Base-by-base conservation (phyloP, 1,140 invertebrate species). In the Bombus sibiricus region DNA sequence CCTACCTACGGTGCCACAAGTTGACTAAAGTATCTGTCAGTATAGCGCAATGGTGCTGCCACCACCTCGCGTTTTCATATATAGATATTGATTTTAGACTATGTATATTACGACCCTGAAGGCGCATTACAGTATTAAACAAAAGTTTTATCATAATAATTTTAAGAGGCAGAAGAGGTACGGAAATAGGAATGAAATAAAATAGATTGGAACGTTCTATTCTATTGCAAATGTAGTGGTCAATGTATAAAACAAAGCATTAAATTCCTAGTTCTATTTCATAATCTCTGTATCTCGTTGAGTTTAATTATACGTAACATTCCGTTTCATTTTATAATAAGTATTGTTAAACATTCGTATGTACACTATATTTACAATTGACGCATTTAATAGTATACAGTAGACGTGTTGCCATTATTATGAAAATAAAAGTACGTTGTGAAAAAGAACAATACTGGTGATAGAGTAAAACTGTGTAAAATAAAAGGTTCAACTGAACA, bases 31-130 rank as follows among this genome's bases (percentile, higher is more conserved):
- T 62, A 4, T 71, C 76, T 85, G 1, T n/a, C 39, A 47, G 66
- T 34, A 64, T 32, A 87, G 59, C 86, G 88, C 88, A 82, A 69
- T 86, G 81, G 81, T 83, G 82, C 89, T 88, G 79, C 87, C 86
- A 79, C 85, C 83, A 86, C 64, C 34, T 78, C 28, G 32, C 22
- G 34, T 72, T 80, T 80, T 37, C 69, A 72, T 83, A 59, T 87
- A 83, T 88, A 83, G 53, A 81, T 83, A 68, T 92, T 92, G 92
- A 92, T 92, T 92, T 92, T 89, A 72, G 79, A 80, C 75, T 83
- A 86, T 83, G 85, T 87, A 76, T 85, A 73, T 83, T 76, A 80
- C 86, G 88, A 89, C 89, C 86, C 87, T 90, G 91, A 90, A 82
- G 37, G 15, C 68, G 34, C 32, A 64, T 47, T 32, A 43, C 9